phyloP scores from a whole-genome alignment of 2,113 vertebrate genomes.

The Seriola dumerili region DNA sequence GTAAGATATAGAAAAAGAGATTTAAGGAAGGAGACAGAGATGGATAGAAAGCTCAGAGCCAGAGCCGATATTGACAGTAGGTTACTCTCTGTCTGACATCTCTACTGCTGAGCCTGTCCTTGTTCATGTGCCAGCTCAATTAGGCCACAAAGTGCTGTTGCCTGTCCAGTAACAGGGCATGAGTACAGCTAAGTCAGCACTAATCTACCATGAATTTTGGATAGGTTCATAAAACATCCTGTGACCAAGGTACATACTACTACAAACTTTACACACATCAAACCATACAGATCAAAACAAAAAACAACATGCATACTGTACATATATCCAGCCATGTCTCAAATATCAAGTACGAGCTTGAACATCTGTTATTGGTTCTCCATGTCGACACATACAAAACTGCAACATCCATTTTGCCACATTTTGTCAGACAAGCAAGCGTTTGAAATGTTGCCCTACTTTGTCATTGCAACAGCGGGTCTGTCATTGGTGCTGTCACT shows the following conservation, averaged over 20 bases:
- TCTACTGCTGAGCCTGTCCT: neutral
- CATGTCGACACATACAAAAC: neutral
- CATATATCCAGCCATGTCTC: neutral
- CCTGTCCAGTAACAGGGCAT: slow-evolving; percentile 5
- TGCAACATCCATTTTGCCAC: neutral
- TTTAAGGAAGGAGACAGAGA: neutral
- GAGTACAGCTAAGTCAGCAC: slow-evolving; percentile 4
- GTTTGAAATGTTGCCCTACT: slow-evolving; percentile 25
- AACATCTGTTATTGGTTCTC: neutral
- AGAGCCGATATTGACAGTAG: slow-evolving; percentile 17
- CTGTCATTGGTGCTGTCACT: slow-evolving; percentile 19
- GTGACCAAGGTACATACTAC: neutral
- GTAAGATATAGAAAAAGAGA: neutral
- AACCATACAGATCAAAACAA: neutral
- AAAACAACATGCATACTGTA: neutral
- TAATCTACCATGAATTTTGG: slow-evolving; percentile 13
- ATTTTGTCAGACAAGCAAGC: neutral
- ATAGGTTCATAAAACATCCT: neutral
- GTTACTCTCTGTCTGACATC: slow-evolving; percentile 4
- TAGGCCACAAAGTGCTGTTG: slow-evolving; percentile 16
- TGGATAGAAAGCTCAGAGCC: neutral
- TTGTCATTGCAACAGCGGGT: slow-evolving; percentile 5
- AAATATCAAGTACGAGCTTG: neutral
- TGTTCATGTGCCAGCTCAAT: slow-evolving; percentile 29
- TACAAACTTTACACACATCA: neutral